Conservation (phyloP, 2,888 invertebrate genomes). For the Carterocephalus palaemon region DNA sequence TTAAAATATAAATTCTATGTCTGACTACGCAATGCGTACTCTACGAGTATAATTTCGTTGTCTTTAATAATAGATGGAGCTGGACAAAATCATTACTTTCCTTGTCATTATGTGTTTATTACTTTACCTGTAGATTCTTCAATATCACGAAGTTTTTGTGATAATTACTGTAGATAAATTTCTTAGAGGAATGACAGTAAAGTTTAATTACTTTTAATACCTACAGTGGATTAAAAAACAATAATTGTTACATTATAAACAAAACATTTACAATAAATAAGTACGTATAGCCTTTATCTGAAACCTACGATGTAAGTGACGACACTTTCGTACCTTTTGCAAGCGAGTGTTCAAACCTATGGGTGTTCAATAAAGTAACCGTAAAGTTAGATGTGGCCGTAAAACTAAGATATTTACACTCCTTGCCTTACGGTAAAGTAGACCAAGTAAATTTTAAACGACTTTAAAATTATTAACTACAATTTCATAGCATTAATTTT, state of each 20-base stretch:
- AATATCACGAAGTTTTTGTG: too few relatives aligned
- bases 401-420: conserved; percentile 14
- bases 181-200: too few relatives aligned
- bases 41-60: conserved; percentile 1
- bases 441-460: too few relatives aligned
- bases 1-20: conserved; percentile 22
- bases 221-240: too few relatives aligned
- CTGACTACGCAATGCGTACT: conserved; percentile 16
- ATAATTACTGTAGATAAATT: too few relatives aligned
- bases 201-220: too few relatives aligned
- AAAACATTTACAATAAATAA: too few relatives aligned
- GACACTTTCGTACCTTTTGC: conserved; percentile 34
- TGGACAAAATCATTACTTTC: neutral
- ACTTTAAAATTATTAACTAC: neutral
- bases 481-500: too few relatives aligned
- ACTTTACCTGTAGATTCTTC: too few relatives aligned
- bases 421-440: conserved; percentile 1
- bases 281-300: too few relatives aligned
- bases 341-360: conserved; percentile 22
- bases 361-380: conserved; percentile 19
- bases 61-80: neutral
- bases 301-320: conserved; percentile 46
- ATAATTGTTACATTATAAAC: too few relatives aligned
- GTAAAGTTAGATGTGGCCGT: conserved; percentile 22
- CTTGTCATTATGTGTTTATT: neutral